A percentile compares a stretch with the other conserved stretches of the same genome.
Conservation (phyloP, 2,113 vertebrate species). For the Tenrec ecaudatus region DNA sequence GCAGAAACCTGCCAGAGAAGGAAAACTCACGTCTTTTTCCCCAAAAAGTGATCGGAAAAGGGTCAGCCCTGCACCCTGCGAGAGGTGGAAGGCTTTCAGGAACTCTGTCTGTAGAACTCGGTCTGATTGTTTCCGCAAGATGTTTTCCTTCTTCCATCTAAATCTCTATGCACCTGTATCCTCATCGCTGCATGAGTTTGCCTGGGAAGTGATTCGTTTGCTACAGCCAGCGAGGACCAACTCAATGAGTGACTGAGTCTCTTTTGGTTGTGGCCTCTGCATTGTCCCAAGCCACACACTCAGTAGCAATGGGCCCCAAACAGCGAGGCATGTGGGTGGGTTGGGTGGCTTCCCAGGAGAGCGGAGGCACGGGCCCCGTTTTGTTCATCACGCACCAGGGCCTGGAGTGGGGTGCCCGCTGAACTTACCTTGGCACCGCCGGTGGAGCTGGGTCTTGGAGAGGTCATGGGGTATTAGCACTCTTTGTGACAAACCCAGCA, state of each 20-base stretch:
- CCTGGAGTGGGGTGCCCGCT: not conserved
- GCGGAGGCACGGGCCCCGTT: not conserved
- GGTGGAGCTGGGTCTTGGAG: not conserved
- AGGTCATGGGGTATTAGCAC: not conserved
- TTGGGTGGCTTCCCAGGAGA: not conserved
- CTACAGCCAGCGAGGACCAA: not conserved
- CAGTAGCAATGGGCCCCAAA: not conserved
- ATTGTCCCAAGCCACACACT: not conserved
- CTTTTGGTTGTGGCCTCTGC: not conserved
- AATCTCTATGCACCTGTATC: not conserved
- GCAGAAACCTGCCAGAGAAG: not conserved
- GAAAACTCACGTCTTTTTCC: not conserved
- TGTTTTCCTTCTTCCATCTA: slow-evolving; percentile 12
- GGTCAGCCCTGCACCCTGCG: too few species aligned
- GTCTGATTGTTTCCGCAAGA: not conserved
- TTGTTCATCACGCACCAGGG: not conserved
- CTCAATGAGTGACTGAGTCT: slow-evolving; percentile 51
- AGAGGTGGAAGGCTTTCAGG: not conserved
- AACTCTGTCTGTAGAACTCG: not conserved
- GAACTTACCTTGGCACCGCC: accelerated
- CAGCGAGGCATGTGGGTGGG: not conserved
- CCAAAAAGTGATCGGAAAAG: not conserved
- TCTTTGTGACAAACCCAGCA: not conserved
- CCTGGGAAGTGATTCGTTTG: not conserved
- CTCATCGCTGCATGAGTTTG: not conserved